Percentiles rank a stretch among this genome's conserved stretches.
phyloP scores from a whole-genome alignment of 2,113 vertebrate species.

The Podilymbus podiceps region DNA sequence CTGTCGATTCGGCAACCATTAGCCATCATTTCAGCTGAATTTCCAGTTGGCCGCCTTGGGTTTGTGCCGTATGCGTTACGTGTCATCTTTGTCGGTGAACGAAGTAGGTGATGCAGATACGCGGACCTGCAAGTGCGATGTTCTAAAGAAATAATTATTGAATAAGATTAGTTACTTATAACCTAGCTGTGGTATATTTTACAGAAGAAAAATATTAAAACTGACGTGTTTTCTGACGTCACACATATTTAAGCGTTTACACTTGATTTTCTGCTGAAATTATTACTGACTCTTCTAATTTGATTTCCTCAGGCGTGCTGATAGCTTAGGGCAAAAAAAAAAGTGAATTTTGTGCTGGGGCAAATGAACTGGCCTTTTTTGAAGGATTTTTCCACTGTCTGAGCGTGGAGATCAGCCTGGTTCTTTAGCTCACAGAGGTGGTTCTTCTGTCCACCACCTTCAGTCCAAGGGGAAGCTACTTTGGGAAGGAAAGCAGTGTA shows the following conservation, averaged over 20 bases:
- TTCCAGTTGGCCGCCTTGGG: background rate
- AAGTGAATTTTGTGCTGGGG: rapidly evolving
- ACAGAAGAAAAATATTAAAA: background rate
- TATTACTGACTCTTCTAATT: background rate
- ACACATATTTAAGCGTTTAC: background rate
- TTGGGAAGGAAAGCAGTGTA: background rate
- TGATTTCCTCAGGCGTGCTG: background rate
- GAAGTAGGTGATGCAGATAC: background rate
- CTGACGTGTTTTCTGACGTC: background rate
- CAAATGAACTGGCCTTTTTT: background rate
- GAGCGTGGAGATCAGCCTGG: background rate
- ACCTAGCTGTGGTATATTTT: background rate
- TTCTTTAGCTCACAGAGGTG: background rate
- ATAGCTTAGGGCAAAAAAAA: background rate
- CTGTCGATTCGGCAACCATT: constrained; percentile 37
- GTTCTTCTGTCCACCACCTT: background rate
- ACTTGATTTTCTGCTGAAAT: background rate
- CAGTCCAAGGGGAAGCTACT: background rate
- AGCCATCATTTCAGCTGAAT: constrained; percentile 17
- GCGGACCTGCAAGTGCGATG: background rate
- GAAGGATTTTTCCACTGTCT: background rate
- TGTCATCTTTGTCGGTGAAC: background rate
- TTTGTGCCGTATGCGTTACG: background rate
- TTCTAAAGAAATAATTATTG: background rate
- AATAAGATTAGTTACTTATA: background rate